Percentiles rank a stretch among this genome's conserved stretches.
These are phyloP conservation scores for Pollenia labialis DNA, from an alignment of 2,888 invertebrate species.

Conservation along the genomic window DNA sequence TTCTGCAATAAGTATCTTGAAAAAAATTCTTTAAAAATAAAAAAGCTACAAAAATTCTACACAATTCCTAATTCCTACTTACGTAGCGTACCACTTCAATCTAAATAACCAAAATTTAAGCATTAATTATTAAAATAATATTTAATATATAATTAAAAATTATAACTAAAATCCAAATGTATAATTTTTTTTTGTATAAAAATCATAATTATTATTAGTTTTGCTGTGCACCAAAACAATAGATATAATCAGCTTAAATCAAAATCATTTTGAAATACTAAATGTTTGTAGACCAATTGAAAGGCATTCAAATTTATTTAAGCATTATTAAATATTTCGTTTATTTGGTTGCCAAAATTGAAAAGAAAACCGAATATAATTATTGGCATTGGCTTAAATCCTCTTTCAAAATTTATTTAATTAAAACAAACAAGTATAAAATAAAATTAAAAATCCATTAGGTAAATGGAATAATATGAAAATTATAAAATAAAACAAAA, in stretches of 20 bases:
- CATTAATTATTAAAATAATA: neutral
- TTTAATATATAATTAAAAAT: slow-evolving; percentile 13
- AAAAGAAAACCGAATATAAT: neutral
- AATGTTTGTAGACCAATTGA: slow-evolving; percentile 38
- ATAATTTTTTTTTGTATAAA: neutral
- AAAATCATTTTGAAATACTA: slow-evolving; percentile 38
- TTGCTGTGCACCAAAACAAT: slow-evolving; percentile 3
- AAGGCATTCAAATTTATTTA: slow-evolving; percentile 55
- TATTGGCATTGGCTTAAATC: slow-evolving; percentile 51
- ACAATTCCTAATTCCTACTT: too few species aligned
- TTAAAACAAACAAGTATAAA: neutral
- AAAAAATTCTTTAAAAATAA: too few species aligned
- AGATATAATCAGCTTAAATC: slow-evolving; percentile 11
- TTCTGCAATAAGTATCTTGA: too few species aligned
- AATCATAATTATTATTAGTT: slow-evolving; percentile 17
- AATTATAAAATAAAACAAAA: slow-evolving; percentile 47
- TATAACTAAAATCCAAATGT: neutral
- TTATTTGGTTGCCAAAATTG: slow-evolving; percentile 27
- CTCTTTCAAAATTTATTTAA: too few species aligned
- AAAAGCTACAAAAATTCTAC: too few species aligned
- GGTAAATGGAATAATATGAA: slow-evolving; percentile 43
- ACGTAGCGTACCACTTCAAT: neutral
- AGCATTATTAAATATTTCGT: slow-evolving; percentile 16
- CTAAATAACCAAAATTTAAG: neutral
- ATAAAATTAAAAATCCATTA: slow-evolving; percentile 33